These are phyloP conservation scores for Drosophila monieri DNA, from an alignment of 2,888 invertebrate species.

Conservation along the genomic window DNA sequence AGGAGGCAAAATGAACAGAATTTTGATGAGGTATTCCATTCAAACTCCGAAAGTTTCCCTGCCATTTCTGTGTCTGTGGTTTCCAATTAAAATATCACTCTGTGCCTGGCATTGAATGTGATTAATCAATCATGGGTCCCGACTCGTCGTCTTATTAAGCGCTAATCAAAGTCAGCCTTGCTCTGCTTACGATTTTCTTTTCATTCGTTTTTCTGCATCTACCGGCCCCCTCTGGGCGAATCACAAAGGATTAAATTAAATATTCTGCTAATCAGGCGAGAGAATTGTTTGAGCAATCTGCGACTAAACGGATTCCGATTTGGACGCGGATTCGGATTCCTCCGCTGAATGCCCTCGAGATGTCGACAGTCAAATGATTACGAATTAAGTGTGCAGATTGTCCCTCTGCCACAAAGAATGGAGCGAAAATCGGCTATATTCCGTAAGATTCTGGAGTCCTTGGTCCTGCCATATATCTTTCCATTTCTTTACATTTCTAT, in stretches of 20 bases:
- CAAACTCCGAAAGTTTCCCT: slow-evolving; percentile 19
- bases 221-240: slow-evolving; percentile 6
- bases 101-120: slow-evolving; percentile 43
- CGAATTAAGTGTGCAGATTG: slow-evolving; percentile 54
- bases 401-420: slow-evolving; percentile 21
- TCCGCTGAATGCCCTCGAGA: slow-evolving; percentile 32
- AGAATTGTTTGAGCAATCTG: slow-evolving; percentile 42
- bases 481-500: not conserved
- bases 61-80: slow-evolving; percentile 21
- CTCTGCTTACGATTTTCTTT: slow-evolving; percentile 44
- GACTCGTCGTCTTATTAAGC: slow-evolving; percentile 44
- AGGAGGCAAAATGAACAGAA: slow-evolving; percentile 20
- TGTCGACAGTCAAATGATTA: slow-evolving; percentile 51
- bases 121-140: slow-evolving; percentile 47
- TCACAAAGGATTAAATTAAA: slow-evolving; percentile 65
- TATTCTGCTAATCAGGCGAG: slow-evolving; percentile 56
- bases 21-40: slow-evolving; percentile 27
- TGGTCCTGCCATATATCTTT: slow-evolving; percentile 5
- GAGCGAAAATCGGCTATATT: not conserved
- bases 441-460: not conserved
- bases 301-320: slow-evolving; percentile 38
- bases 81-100: slow-evolving; percentile 52
- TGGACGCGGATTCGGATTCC: slow-evolving; percentile 19
- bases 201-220: slow-evolving; percentile 30
- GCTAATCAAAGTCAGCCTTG: slow-evolving; percentile 44